These are phyloP conservation scores for Proctacanthus coquilletti DNA, from an alignment of 1,140 invertebrate genomes.

Conservation along the genomic window DNA sequence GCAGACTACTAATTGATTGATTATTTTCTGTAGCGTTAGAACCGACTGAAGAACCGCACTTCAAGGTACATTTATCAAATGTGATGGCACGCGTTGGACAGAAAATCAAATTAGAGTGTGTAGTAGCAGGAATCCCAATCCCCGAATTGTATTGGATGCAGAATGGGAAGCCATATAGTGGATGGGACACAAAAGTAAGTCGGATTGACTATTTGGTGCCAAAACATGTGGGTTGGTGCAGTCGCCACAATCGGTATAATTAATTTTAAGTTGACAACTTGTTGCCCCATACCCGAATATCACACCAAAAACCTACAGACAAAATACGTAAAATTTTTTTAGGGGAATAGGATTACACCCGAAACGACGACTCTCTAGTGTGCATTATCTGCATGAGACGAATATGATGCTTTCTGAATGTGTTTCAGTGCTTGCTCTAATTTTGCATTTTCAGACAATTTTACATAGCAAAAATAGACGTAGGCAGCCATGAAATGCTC, in stretches of 20 bases:
- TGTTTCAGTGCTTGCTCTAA: no score
- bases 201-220: no score
- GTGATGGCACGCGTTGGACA: constrained; percentile 47
- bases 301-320: no score
- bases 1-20: no score
- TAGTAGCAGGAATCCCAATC: constrained; percentile 55
- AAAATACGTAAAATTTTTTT: no score
- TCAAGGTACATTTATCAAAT: constrained; percentile 45
- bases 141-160: constrained; percentile 50
- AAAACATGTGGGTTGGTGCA: no score
- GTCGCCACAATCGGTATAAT: no score
- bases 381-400: no score
- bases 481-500: not conserved
- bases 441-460: constrained; percentile 1
- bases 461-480: not conserved
- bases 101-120: constrained; percentile 52
- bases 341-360: no score
- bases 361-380: no score
- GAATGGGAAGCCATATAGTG: constrained; percentile 38
- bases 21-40: constrained; percentile 34
- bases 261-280: no score
- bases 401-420: not conserved
- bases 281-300: no score
- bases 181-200: constrained; percentile 25
- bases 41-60: constrained; percentile 45